These are phyloP conservation scores for Agrochola lota DNA, from an alignment of 2,888 invertebrate species.

Conservation along the genomic window DNA sequence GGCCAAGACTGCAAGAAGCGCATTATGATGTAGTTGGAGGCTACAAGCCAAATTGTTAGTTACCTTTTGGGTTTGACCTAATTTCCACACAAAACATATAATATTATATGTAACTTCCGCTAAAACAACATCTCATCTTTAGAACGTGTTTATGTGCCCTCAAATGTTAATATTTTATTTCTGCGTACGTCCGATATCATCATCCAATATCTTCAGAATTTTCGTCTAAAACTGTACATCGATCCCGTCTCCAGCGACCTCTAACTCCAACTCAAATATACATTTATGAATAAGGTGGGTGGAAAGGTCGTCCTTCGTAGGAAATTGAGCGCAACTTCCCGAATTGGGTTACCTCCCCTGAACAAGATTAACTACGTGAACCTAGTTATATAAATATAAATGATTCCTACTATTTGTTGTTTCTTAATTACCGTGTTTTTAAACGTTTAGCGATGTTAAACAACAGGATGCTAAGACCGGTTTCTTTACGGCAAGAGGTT, in stretches of 20 bases:
- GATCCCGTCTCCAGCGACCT: slow-evolving; percentile 35
- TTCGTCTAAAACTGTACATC: slow-evolving; percentile 40
- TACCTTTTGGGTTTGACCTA: slow-evolving; percentile 5
- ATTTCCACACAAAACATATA: slow-evolving; percentile 4
- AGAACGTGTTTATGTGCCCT: not conserved
- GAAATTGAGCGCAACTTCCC: slow-evolving; percentile 54
- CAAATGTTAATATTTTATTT: slow-evolving; percentile 13
- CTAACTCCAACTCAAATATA: slow-evolving; percentile 32
- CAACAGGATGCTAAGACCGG: slow-evolving; percentile 48
- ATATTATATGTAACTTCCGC: not conserved
- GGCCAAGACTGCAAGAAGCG: slow-evolving; percentile 23
- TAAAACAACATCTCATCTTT: slow-evolving; percentile 13
- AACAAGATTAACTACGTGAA: slow-evolving; percentile 32
- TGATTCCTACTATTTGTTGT: slow-evolving; percentile 60
- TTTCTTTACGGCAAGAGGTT: slow-evolving; percentile 27
- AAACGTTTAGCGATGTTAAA: slow-evolving; percentile 43
- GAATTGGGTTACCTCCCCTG: slow-evolving; percentile 43
- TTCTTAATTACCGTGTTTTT: slow-evolving; percentile 66
- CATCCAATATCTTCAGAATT: slow-evolving; percentile 11
- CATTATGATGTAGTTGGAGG: slow-evolving; percentile 1
- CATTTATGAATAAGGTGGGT: slow-evolving; percentile 50
- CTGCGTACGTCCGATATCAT: not conserved
- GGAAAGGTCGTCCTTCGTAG: slow-evolving; percentile 52
- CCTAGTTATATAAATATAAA: slow-evolving; percentile 41
- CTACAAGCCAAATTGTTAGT: not conserved